Percentiles rank a stretch among this genome's conserved stretches.
These are phyloP conservation scores for Aplidium turbinatum DNA, from an alignment of 23 tunicate species.

Conservation along the genomic window DNA sequence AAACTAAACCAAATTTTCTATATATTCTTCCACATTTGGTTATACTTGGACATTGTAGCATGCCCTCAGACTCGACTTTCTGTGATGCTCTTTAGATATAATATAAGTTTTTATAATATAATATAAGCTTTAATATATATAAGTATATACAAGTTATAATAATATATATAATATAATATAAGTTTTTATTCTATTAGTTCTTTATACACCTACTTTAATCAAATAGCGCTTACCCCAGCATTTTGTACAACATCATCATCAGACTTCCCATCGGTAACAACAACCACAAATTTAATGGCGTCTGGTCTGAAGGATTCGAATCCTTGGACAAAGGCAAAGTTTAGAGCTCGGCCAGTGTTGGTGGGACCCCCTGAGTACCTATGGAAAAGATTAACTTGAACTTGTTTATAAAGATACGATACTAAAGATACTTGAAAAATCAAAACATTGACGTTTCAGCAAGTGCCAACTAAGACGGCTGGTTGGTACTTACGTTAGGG, in stretches of 20 bases:
- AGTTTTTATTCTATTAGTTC: neutral
- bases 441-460: neutral
- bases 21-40: no score
- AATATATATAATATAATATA: neutral
- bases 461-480: no score
- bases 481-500: constrained; percentile 39
- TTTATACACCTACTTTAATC: neutral
- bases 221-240: constrained; percentile 27
- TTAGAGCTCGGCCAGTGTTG: constrained; percentile 56
- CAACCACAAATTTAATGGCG: constrained; percentile 56
- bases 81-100: neutral
- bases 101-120: neutral
- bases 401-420: neutral
- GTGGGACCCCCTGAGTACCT: constrained; percentile 56
- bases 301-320: constrained; percentile 58
- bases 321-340: constrained; percentile 50
- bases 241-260: constrained; percentile 35
- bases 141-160: neutral
- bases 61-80: no score
- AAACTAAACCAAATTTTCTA: no score
- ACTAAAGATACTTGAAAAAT: neutral
- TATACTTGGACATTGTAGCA: no score
- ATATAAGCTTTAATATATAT: neutral
- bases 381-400: no score
- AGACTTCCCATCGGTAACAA: constrained; percentile 73